A percentile compares a stretch with the other conserved stretches of the same genome.
Conservation (phyloP, 2,888 invertebrate genomes). For the Spodoptera picta region DNA sequence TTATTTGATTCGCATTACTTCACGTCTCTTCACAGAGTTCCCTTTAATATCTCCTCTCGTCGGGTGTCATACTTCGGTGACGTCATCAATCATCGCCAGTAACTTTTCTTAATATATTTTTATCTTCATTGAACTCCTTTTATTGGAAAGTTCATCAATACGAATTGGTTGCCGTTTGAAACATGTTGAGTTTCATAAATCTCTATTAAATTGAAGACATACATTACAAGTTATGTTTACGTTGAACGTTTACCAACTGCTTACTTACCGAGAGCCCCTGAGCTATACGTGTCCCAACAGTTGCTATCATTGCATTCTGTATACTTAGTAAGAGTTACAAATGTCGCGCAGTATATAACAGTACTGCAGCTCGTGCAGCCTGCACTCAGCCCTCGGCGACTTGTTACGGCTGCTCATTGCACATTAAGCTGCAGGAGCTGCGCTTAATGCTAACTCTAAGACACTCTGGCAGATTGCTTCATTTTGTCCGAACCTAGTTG, state of each 20-base stretch:
- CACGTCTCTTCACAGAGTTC: slow-evolving; percentile 29
- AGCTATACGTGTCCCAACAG: slow-evolving; percentile 1
- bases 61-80: slow-evolving; percentile 41
- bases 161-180: slow-evolving; percentile 22
- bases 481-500: slow-evolving; percentile 24
- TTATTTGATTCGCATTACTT: slow-evolving; percentile 56
- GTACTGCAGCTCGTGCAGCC: background rate
- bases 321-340: slow-evolving; percentile 23
- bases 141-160: slow-evolving; percentile 53
- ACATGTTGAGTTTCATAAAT: slow-evolving; percentile 1
- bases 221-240: background rate
- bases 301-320: slow-evolving; percentile 1
- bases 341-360: slow-evolving; percentile 13
- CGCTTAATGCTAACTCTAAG: slow-evolving; percentile 21
- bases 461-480: slow-evolving; percentile 38
- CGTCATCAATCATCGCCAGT: slow-evolving; percentile 54
- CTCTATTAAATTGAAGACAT: background rate
- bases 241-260: background rate
- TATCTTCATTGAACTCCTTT: slow-evolving; percentile 55
- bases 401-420: slow-evolving; percentile 21
- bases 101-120: slow-evolving; percentile 56
- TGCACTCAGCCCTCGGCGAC: background rate
- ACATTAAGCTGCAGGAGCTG: slow-evolving; percentile 30
- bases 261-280: slow-evolving; percentile 3
- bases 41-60: slow-evolving; percentile 52